Evolutionary conservation across 92 coral and sea anemone species (phyloP), one percentile per base, ranked within the genome.

Genomic region (Scolanthus callimorphus): DNA sequence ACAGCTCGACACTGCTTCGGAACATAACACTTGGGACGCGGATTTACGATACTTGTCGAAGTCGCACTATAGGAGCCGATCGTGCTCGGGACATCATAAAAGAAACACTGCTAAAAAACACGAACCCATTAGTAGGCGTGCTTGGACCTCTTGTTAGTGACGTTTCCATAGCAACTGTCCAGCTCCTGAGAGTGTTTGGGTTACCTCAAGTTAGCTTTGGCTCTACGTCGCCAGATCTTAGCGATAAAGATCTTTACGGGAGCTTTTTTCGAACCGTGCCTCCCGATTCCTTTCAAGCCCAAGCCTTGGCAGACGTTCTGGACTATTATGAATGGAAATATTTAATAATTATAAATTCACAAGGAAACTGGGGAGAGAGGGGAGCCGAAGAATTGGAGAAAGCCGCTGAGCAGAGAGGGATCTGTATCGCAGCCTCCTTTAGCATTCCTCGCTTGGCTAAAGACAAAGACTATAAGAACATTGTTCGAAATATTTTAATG

Each of bases 21-120:
- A 81, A 81, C 57, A 78, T 89, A 28, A 76, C 83, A 27, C 71
- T 94, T 20, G 99, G 96, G 6, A 76, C 95, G 74, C 46, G 52
- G 59, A 84, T 94, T 48, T 94, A 84, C 86, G 99, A 94, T 84
- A 83, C 95, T 4, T 94, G 99, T 73, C 90, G 80, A 78, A 94
- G 99, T 57, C 91, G 73, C 19, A 88, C 96, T 44, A 94, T 94
- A 55, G 88, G 86, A 31, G 92, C 99, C 66, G 99, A 94, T 45
- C 96, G 85, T 20, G 89, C 99, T 11, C 82, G 69, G 44, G 97
- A 94, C 19, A 70, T 94, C 23, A 88, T 94, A 34, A 85, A 84
- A 60, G 59, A 81, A 53, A 77, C 99, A 6, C 62, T 94, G 3
- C n/a, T 63, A 20, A 63, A 49, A 13, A 41, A 57, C 8, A 25